Evolutionary conservation across 2,888 invertebrate genomes (phyloP), one percentile per base, ranked within the genome.

Genomic region (Arrhopalites spinosus): DNA sequence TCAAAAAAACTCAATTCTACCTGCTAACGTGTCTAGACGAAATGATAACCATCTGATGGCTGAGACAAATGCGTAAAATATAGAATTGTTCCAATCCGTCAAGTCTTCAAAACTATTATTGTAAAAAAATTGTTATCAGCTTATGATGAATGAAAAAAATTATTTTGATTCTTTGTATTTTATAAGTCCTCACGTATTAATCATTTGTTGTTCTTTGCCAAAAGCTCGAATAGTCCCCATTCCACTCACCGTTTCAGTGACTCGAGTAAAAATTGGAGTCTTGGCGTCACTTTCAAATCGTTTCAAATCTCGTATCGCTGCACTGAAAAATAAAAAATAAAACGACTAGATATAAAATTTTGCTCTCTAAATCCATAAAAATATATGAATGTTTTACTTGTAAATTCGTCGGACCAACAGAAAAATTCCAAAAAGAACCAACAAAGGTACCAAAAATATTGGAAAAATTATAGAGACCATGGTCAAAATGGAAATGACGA

Each of bases 161-260:
- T n/a, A 30, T 45, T 67, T 67, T 64, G 2, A 45, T 17, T n/a
- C 30, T 7, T 29, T 29, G 30, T 30, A 63, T 25, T 36, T 20
- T 67, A 8, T 68, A 2, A 59, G 20, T 73, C 77, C 83, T 81
- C 83, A 88, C 87, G 85, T 86, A 77, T 85, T 84, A 67, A 85
- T 83, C 81, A 89, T 88, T 53, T 87, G 86, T 15, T 85, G 83
- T 79, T 88, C 87, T 79, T 88, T 89, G n/a, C 86, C 86, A 83
- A 88, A 90, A 1, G 90, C 89, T 80, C 89, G 88, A 73, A 91
- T 89, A 1, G 88, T 89, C 71, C 86, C 84, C n/a, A 90, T 84
- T 47, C 90, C 90, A 79, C 88, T 87, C 1, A 89, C 85, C 1
- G 89, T 88, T 0, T 89, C 87, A 0, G 87, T 86, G 13, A 90